A percentile compares a stretch with the other conserved stretches of the same genome.
Evolutionary conservation across 92 coral and sea anemone genomes (phyloP).

Genomic region (Metridium senile): DNA sequence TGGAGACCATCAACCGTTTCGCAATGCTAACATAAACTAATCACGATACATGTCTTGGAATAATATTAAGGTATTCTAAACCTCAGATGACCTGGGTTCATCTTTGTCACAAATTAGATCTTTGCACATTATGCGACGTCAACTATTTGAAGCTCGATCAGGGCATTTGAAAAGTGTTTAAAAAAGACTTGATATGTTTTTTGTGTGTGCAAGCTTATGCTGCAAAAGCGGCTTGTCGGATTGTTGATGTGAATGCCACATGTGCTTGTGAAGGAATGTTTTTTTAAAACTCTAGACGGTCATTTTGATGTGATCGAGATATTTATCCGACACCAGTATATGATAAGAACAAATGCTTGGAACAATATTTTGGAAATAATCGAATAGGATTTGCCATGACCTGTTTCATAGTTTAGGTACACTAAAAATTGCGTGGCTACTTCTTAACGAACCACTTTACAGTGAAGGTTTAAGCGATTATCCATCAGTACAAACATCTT

Average conservation of each 20-base stretch:
- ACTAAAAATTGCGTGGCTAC: constrained; percentile 28
- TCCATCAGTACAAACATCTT: constrained; percentile 34
- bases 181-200: constrained; percentile 31
- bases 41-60: constrained; percentile 29
- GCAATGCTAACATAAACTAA: constrained; percentile 53
- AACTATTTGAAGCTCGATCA: constrained; percentile 28
- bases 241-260: constrained; percentile 45
- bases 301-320: constrained; percentile 40
- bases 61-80: constrained; percentile 46
- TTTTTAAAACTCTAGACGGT: constrained; percentile 43
- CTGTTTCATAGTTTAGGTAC: constrained; percentile 3
- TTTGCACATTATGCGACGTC: constrained; percentile 24
- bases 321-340: constrained; percentile 30
- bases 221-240: constrained; percentile 43
- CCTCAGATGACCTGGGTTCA: constrained; percentile 55
- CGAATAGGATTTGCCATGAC: constrained; percentile 18
- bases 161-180: constrained; percentile 28
- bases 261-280: constrained; percentile 56
- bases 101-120: constrained; percentile 40
- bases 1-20: constrained; percentile 29
- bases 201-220: constrained; percentile 35
- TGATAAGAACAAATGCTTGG: constrained; percentile 27
- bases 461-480: constrained; percentile 43
- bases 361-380: constrained; percentile 31
- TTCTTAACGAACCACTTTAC: constrained; percentile 33